A percentile compares a stretch with the other conserved stretches of the same genome.
Conservation (phyloP, 35 echinoderm and acorn worm genomes). For the Hemicentrotus pulcherrimus region DNA sequence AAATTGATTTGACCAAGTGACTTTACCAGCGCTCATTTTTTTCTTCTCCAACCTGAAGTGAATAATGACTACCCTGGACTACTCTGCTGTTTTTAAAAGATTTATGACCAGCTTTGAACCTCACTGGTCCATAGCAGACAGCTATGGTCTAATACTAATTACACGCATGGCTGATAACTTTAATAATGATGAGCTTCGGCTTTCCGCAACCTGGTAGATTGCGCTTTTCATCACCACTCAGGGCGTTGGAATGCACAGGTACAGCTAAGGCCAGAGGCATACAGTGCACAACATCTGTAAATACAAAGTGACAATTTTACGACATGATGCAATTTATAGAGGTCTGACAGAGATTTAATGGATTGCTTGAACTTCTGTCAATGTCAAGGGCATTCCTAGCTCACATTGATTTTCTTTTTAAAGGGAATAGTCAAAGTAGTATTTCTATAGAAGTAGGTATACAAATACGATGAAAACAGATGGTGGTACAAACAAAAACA, state of each 20-base stretch:
- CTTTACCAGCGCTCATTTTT: too few species aligned
- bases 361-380: neutral
- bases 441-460: too few species aligned
- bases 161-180: neutral
- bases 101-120: neutral
- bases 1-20: neutral
- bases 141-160: neutral
- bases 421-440: neutral
- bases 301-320: slow-evolving; percentile 4
- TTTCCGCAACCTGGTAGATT: neutral
- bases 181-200: neutral
- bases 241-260: neutral
- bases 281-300: neutral
- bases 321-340: neutral
- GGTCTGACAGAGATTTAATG: slow-evolving; percentile 3
- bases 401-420: neutral
- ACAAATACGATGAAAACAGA: too few species aligned
- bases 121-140: neutral
- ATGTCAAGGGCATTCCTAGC: neutral
- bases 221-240: neutral
- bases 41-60: neutral
- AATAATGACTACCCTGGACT: neutral
- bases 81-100: neutral
- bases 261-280: neutral
- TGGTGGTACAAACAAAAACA: too few species aligned